phyloP scores from a whole-genome alignment of 2,113 vertebrate genomes.

The Oxyura jamaicensis region DNA sequence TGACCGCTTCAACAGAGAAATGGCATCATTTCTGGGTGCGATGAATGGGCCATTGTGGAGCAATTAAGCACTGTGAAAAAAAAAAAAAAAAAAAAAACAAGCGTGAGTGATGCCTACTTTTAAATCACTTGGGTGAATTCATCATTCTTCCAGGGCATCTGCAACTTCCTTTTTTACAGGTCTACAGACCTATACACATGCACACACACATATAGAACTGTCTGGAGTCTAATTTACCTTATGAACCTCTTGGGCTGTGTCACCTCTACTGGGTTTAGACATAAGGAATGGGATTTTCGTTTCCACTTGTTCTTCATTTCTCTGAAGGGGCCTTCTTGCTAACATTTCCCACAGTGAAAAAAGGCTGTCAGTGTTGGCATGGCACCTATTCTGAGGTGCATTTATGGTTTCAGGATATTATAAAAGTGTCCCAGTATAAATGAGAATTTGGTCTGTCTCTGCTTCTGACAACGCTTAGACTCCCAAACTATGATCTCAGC shows the following conservation, averaged over 20 bases:
- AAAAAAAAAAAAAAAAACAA: background rate
- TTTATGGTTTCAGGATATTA: background rate
- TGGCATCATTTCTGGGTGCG: rapidly evolving
- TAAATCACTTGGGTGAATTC: background rate
- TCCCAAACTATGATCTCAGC: slow-evolving; percentile 21
- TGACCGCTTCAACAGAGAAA: background rate
- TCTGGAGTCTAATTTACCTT: background rate
- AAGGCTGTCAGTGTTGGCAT: background rate
- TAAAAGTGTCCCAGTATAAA: background rate
- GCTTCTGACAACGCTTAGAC: slow-evolving; percentile 9
- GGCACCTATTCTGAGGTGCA: background rate
- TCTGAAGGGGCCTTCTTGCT: background rate
- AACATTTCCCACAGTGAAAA: background rate
- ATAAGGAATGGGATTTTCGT: background rate
- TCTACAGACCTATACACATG: background rate
- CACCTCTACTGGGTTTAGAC: background rate
- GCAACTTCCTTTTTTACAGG: background rate
- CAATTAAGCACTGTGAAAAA: background rate
- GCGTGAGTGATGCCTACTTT: background rate
- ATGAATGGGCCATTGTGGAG: background rate
- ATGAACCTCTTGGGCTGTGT: background rate
- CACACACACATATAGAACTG: background rate
- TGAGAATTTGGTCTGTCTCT: slow-evolving; percentile 24
- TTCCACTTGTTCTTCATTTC: background rate
- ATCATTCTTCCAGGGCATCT: background rate